Base-by-base conservation (phyloP, 2,113 vertebrate genomes). In the Halichoerus grypus region DNA sequence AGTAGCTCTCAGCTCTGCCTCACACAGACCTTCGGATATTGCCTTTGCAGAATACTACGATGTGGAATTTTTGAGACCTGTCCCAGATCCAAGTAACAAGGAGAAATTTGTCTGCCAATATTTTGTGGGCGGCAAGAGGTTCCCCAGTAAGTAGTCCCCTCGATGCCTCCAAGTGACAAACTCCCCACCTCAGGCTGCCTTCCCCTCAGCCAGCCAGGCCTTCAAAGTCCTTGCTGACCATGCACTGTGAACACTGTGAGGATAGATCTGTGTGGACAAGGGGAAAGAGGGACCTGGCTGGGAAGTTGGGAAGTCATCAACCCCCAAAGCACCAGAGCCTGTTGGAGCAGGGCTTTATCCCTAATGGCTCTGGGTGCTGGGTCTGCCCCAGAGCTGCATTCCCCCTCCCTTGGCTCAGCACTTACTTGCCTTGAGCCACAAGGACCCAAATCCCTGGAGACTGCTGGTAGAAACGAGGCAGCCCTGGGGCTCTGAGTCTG, bases 41-140 rank as follows among this genome's bases (percentile, higher is more conserved):
- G 36, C 51, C 7, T 51, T 98, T 98, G 24, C 99, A 99, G 99
- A 99, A 95, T 98, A 98, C 18, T 99, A 99, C 97, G 99, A 99
- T 96, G 99, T 99, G 92, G 99, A 99, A 97, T 99, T 99, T 90
- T 98, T 98, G 26, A 13, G 3, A 63, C 24, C 4, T 98, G 99
- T 99, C 99, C 39, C 99, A 99, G 99, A 98, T 99, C 99, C 98
- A 99, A 99, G 98, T 98, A 63, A 63, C 61, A 2, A 12, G 11
- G 11, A 63, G 26, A 63, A 63, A 3, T n/a, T 33, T 69, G 33
- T 69, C 33, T 69, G 65, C 16, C 31, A n/a, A n/a, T n/a, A 33
- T n/a, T 16, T 16, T 69, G 4, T 99, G 99, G 53, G 99, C 98
- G 49, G 69, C 98, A 49, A 98, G 3, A 1, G 7, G 18, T 6